phyloP scores from a whole-genome alignment of 2,113 vertebrate species.

The Monopterus albus region DNA sequence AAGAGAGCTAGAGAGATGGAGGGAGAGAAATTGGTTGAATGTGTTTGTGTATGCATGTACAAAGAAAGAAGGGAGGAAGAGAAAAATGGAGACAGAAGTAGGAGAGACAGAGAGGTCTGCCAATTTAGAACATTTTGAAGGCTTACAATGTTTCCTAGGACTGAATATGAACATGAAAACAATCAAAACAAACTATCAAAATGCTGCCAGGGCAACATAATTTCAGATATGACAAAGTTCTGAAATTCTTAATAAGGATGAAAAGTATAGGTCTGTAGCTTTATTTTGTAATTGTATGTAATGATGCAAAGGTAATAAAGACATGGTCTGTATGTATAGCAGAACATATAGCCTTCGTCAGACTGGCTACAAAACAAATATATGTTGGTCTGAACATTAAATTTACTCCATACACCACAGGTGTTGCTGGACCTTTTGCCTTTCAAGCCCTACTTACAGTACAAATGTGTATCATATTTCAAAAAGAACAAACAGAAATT shows the following conservation, averaged over 20 bases:
- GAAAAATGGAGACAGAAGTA: constrained; percentile 24
- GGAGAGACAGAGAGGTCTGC: constrained; percentile 24
- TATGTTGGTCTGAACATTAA: too few species aligned
- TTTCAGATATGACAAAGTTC: constrained; percentile 25
- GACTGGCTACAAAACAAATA: too few species aligned
- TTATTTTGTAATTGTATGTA: not conserved
- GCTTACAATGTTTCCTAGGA: not conserved
- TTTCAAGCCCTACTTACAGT: too few species aligned
- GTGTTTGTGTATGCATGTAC: constrained; percentile 30
- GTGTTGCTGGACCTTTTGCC: too few species aligned
- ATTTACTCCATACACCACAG: too few species aligned
- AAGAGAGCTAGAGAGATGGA: constrained; percentile 30
- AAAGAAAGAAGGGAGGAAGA: constrained; percentile 17
- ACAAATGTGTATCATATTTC: too few species aligned
- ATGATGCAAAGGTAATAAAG: too few species aligned
- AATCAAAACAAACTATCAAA: constrained; percentile 3
- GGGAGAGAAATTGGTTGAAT: constrained; percentile 27
- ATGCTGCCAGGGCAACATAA: constrained; percentile 10
- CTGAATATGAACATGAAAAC: constrained; percentile 27
- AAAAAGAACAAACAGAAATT: too few species aligned
- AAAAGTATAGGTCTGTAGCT: not conserved
- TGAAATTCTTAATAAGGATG: not conserved
- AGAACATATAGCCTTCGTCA: too few species aligned
- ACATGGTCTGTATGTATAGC: too few species aligned
- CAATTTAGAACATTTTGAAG: constrained; percentile 34